Base-by-base conservation (phyloP, 2,113 vertebrate species). In the Thinocorus orbignyianus region DNA sequence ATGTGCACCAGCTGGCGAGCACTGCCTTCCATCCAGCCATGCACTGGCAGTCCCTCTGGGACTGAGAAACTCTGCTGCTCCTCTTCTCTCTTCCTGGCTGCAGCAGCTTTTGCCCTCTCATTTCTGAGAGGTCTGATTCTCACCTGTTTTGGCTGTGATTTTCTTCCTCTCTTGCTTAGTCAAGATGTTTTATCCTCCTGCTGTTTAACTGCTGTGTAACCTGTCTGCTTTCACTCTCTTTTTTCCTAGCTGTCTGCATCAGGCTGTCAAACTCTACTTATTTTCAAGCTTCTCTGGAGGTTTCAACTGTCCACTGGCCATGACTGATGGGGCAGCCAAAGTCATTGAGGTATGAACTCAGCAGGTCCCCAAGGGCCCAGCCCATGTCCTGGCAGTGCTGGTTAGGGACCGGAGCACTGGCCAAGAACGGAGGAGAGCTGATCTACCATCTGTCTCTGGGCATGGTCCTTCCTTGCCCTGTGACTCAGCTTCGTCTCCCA, bases 291-390 rank as follows among this genome's bases (percentile, higher is more conserved):
- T 90, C 49, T 98, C 98, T 88, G 98, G 98, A 52, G 92, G 98
- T 28, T 99, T 98, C 97, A 97, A 10, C 30, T 99, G 98, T 84
- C 98, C 99, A 11, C 97, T 99, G 88, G 98, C 99, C 92, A 99
- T 99, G 99, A 99, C 98, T 30, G 98, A 99, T 44, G 99, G 98
- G 86, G 98, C 98, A 69, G 98, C 98, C 84, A 99, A 98, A 98
- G 99, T 99, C 74, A 98, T 99, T 61, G 98, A 99, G 98, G 99
- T 99, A 81, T 48, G 92, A 93, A 65, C 66, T 76, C 48, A 39
- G 65, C 72, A 52, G 71, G 41, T 62, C 66, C 39, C 81, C 6
- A 39, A 39, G 62, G 65, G 68, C 73, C 42, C 82, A 76, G 90
- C 83, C 82, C 77, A 74, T 0, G 0, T 35, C 48, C 80, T 84